phyloP scores from a whole-genome alignment of 2,888 invertebrate species.

The Pandemis heparana region DNA sequence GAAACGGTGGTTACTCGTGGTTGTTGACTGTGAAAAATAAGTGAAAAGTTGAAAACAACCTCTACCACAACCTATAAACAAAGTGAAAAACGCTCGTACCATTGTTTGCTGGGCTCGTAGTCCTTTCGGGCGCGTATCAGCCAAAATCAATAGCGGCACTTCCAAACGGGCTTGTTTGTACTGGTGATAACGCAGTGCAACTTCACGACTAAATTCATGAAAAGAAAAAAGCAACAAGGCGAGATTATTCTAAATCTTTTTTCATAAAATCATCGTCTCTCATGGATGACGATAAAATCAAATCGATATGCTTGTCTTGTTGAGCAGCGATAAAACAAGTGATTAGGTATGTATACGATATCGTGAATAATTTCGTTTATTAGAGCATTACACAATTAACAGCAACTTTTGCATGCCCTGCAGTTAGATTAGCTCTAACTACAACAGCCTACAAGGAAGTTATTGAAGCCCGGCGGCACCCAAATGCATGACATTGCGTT shows the following conservation, averaged over 20 bases:
- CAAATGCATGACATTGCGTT: neutral
- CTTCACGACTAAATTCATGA: conserved; percentile 35
- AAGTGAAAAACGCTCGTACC: conserved; percentile 7
- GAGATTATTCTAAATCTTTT: neutral
- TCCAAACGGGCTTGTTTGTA: conserved; percentile 63
- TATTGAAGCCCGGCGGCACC: neutral
- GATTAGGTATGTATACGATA: conserved; percentile 3
- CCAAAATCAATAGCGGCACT: conserved; percentile 72
- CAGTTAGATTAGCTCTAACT: neutral
- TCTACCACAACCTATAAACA: neutral
- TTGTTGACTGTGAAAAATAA: neutral
- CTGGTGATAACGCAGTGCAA: conserved; percentile 63
- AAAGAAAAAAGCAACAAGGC: neutral
- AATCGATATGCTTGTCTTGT: conserved; percentile 6
- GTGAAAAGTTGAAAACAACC: neutral
- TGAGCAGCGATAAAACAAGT: conserved; percentile 2
- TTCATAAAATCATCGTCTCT: conserved; percentile 4
- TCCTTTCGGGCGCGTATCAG: conserved; percentile 62
- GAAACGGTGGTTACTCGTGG: neutral
- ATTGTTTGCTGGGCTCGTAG: conserved; percentile 34
- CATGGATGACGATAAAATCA: neutral
- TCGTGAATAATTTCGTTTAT: neutral
- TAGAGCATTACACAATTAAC: neutral
- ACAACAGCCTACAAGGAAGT: neutral
- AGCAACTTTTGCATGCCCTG: neutral